phyloP scores from a whole-genome alignment of 2,797 vertebrate genomes.

The Microhierax caerulescens region DNA sequence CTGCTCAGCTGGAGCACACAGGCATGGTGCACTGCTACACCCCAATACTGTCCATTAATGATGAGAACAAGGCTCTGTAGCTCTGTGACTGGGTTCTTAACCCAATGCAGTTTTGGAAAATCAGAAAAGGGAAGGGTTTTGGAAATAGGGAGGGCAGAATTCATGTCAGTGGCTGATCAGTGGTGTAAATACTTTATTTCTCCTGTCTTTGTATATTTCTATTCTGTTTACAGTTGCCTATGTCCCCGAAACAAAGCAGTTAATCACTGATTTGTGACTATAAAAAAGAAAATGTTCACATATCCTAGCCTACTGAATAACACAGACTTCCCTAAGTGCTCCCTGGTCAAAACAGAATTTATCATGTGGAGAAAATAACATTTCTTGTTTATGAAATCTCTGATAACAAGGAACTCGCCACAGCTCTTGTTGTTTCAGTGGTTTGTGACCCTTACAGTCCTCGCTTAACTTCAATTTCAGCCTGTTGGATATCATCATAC shows the following conservation, averaged over 20 bases:
- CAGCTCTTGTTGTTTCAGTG: background rate
- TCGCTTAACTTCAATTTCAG: background rate
- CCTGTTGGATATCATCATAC: background rate
- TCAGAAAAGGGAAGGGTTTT: background rate
- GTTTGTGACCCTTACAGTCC: background rate
- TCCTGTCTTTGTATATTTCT: background rate
- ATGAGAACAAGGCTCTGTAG: background rate
- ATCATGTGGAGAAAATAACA: background rate
- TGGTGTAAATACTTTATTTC: background rate
- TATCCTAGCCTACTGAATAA: background rate
- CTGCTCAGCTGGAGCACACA: background rate
- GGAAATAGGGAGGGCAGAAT: background rate
- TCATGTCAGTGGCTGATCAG: background rate
- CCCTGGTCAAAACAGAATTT: background rate
- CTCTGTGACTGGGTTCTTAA: background rate
- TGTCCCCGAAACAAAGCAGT: background rate
- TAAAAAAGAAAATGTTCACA: background rate
- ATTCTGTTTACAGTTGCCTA: background rate
- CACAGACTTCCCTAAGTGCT: background rate
- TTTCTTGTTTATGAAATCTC: slow-evolving; percentile 1
- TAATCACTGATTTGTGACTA: background rate
- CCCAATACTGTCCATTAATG: background rate
- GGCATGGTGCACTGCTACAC: background rate
- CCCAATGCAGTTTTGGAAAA: background rate
- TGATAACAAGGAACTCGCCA: background rate